Percentiles rank a stretch among this genome's conserved stretches.
Conservation (phyloP, 2,888 invertebrate species). For the Steinernema carpocapsae region DNA sequence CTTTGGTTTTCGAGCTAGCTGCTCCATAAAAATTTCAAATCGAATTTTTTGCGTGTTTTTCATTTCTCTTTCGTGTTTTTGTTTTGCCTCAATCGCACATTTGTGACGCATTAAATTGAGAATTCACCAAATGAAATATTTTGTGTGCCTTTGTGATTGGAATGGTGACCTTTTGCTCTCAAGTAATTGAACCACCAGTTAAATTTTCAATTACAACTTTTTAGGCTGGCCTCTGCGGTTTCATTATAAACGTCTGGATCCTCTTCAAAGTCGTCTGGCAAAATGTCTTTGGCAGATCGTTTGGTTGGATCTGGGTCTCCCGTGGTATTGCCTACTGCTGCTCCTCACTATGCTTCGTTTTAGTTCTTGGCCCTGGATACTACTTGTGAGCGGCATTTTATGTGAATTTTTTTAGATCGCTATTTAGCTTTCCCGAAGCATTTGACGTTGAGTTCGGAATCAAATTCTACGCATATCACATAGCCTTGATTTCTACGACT, state of each 20-base stretch:
- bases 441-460: not conserved
- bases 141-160: too few species aligned
- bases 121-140: too few species aligned
- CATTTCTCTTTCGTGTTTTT: too few species aligned
- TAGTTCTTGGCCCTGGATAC: not conserved
- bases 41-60: too few species aligned
- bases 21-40: too few species aligned
- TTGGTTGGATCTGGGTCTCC: constrained; percentile 8
- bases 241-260: not conserved
- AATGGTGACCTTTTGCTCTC: too few species aligned
- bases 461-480: not conserved
- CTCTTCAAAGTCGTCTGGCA: constrained; percentile 4
- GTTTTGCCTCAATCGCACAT: too few species aligned
- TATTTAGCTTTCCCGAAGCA: not conserved
- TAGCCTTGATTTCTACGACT: not conserved
- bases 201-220: too few species aligned
- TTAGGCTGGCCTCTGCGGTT: not conserved
- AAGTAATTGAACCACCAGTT: too few species aligned
- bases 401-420: not conserved
- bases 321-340: not conserved
- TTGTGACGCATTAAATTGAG: too few species aligned
- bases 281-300: not conserved
- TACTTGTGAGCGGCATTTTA: not conserved
- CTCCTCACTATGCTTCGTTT: not conserved
- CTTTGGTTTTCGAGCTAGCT: too few species aligned